Base-by-base conservation (phyloP, 2,888 invertebrate species). In the Gastracanthus pulcherrimus region DNA sequence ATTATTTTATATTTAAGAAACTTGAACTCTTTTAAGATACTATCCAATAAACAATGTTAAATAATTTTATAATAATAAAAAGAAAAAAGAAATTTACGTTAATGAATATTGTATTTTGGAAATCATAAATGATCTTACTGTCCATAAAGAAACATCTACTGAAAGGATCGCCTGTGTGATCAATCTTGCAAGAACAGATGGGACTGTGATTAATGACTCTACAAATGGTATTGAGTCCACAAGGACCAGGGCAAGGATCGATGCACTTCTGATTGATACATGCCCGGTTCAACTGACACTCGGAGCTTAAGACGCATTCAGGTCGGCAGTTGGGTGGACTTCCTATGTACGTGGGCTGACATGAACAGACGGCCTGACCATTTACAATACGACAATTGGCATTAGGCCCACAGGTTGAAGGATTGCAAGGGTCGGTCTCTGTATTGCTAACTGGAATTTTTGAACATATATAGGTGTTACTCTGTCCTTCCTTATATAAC, bases 131-230 rank as follows among this genome's bases (percentile, higher is more conserved):
- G 0, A 81, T 84, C 89, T 86, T 89, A 90, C 90, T 85, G 84
- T 87, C 87, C 81, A 92, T 90, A 62, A 93, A 90, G 84, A 92
- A 92, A 86, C 95, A 95, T 86, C 93, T 92, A 0, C 94, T 93
- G 88, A 96, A 96, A 64, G 96, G 95, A 92, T 96, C 96, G 84
- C 96, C 96, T 86, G 95, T 95, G 87, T 94, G 95, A 48, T 94
- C 94, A 84, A 89, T 91, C 58, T 92, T 93, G 88, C 97, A 97
- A 76, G 94, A 94, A 89, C 97, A 97, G 84, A 96, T 94, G 0
- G 97, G 96, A 83, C 95, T 95, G 89, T 97, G 97, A 87, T 96
- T 96, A 58, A 95, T 93, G 2, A 96, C 95, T 89, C 94, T 93
- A 87, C 96, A 97, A 84, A 94, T 93, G 6, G 96, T 94, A 86